Evolutionary conservation across 64 coral and sea anemone genomes (phyloP), one percentile per base, ranked within the genome.

Genomic region (Dendrophyllia cribrosa): DNA sequence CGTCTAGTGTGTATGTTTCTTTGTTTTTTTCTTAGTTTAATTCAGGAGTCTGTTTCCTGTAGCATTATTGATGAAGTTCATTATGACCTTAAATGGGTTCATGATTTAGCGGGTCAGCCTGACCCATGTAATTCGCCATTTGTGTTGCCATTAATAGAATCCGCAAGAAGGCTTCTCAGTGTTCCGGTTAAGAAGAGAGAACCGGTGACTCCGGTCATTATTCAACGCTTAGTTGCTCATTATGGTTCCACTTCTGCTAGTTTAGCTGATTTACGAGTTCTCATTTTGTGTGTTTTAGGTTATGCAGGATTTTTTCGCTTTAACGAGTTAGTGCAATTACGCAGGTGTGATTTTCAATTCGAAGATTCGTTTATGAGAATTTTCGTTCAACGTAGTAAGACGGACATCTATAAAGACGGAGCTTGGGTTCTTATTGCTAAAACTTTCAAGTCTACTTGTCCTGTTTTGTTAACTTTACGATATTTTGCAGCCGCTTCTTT

Each of bases 351-450:
- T 55, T 86, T 86, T 55, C 63, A 86, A 7, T 71, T 86, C 55
- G 83, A 86, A 16, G n/a, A 70, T 25, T 17, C 49, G 51, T 84
- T 83, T 61, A 71, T 84, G 66, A 48, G 78, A 44, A 13, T 91
- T 5, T 83, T 59, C 16, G 77, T 89, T 66, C 56, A 65, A 49
- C 58, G 66, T 21, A 55, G 52, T 1, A 55, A 55, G 52, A 55
- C 52, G 6, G 11, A 55, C 52, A 55, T 55, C 11, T 55, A 55
- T 11, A 55, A 3, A 6, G 74, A 62, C 45, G 74, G 87, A 4
- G 60, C 52, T 25, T 58, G 56, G 58, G 60, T 89, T 48, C 4
- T 89, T n/a, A n/a, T 89, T 24, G 72, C 87, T 21, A 48, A 55
- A 55, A 55, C 52, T 6, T 55, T 55, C 52, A 55, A 55, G 52